Evolutionary conservation across 2,797 vertebrate genomes (phyloP).

Genomic region (Leptoclinus maculatus): DNA sequence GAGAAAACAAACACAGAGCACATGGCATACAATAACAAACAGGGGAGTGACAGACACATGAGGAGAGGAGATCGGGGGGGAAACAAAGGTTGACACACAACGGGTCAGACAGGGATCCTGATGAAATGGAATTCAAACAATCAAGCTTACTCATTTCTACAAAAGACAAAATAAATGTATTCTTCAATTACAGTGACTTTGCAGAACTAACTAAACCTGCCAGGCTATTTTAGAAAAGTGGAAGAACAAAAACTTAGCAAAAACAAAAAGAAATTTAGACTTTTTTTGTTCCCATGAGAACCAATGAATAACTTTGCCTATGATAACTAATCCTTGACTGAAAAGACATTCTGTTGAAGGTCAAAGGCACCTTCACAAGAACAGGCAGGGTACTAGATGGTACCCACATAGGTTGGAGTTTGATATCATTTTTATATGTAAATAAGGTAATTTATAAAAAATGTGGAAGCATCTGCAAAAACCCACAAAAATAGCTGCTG

Average conservation of each 20-base stretch:
- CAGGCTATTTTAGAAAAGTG: neutral
- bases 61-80: too few relatives aligned
- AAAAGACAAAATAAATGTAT: neutral
- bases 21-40: too few relatives aligned
- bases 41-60: too few relatives aligned
- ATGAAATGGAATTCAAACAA: neutral
- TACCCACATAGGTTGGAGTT: neutral
- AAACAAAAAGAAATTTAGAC: neutral
- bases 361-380: neutral
- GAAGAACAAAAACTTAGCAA: neutral
- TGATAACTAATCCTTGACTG: neutral
- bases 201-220: neutral
- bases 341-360: neutral
- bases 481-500: constrained; percentile 36
- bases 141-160: neutral
- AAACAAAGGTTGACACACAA: too few relatives aligned
- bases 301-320: neutral
- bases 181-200: neutral
- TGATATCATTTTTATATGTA: constrained; percentile 15
- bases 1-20: too few relatives aligned
- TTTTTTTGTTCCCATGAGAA: neutral
- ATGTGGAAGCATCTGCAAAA: constrained; percentile 64
- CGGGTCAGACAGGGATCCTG: too few relatives aligned
- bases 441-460: constrained; percentile 31
- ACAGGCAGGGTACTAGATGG: neutral